Evolutionary conservation across 2,888 invertebrate species (phyloP), one percentile per base, ranked within the genome.

Genomic region (Meganola albula): DNA sequence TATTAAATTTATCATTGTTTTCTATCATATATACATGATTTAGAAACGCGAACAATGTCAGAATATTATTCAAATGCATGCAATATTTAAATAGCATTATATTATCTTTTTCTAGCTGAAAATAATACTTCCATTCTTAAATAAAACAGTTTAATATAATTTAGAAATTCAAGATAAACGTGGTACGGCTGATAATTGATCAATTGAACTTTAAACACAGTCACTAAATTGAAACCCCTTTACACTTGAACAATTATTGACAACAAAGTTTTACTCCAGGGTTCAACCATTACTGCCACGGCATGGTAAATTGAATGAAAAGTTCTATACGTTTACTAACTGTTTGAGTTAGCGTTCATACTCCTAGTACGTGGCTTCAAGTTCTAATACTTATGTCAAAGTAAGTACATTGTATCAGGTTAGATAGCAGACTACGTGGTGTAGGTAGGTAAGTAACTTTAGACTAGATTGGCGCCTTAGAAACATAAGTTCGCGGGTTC

Each of bases 191-290:
- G 53, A 62, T 69, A 71, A 75, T 74, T 68, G 60, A 63, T 63
- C 63, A 73, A 71, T 70, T 62, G 63, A 68, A 58, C 68, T 59
- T 57, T 48, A 48, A 44, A 49, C 29, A 27, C 31, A 27, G 38
- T 37, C 45, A 31, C 44, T 29, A 58, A 66, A 64, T 68, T 63
- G 63, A 62, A 63, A 63, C 60, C 56, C 53, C 63, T 72, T 74
- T 73, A 73, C 77, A 74, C 74, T 74, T 58, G 58, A 65, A 68
- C 65, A 78, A 79, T 77, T 77, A 77, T 72, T 67, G 72, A 52
- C 69, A 69, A 62, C 42, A 50, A 78, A 78, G 71, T 78, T 78
- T 72, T 61, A 63, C n/a, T n/a, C 62, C 52, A 54, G 50, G 66
- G 63, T 65, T 59, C 54, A 58, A 46, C 69, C 59, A 69, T 70